Evolutionary conservation across 92 coral and sea anemone species (phyloP).

Genomic region (Meandrina meandrites): DNA sequence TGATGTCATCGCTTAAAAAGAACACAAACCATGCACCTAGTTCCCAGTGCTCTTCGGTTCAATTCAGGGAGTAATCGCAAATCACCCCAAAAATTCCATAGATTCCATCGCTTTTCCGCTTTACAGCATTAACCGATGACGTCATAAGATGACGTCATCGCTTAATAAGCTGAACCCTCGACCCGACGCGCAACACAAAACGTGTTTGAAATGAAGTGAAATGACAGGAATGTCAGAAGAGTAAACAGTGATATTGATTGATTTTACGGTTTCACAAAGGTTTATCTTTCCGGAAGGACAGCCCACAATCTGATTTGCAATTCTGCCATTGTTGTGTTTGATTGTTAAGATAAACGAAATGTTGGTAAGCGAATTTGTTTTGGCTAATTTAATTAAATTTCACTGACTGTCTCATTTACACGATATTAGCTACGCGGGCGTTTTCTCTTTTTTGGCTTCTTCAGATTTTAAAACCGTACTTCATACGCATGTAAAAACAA

Average conservation of each 20-base stretch:
- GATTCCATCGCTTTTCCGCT: no score
- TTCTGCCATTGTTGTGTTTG: slow-evolving; percentile 6
- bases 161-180: slow-evolving; percentile 2
- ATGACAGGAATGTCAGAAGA: slow-evolving; percentile 34
- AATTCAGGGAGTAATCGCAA: no score
- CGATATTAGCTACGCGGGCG: not conserved
- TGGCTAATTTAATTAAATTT: not conserved
- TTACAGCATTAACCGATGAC: no score
- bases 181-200: slow-evolving; percentile 27
- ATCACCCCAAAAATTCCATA: no score
- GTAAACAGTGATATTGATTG: slow-evolving; percentile 23
- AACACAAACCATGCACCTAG: no score
- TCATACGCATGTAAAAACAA: not conserved
- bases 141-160: no score
- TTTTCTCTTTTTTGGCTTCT: not conserved
- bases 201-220: not conserved
- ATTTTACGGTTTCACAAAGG: slow-evolving; percentile 4
- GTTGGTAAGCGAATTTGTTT: not conserved
- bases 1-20: no score
- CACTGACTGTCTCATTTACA: not conserved
- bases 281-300: not conserved
- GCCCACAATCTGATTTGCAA: slow-evolving; percentile 15
- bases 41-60: no score
- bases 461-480: not conserved
- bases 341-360: not conserved